Conservation (phyloP, 1,140 invertebrate species). For the Stenopsyche tienmushanensis region DNA sequence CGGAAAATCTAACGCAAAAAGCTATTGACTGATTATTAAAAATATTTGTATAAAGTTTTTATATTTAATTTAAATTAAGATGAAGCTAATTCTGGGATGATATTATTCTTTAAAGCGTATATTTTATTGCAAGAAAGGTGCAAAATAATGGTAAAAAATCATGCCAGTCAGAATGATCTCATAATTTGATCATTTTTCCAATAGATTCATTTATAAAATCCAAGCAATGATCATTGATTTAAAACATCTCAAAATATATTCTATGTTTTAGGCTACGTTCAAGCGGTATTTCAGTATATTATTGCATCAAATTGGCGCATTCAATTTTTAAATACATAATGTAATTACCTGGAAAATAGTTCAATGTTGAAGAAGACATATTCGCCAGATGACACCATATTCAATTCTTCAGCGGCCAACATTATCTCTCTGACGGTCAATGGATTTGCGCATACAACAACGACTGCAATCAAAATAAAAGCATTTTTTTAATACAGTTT, state of each 20-base stretch:
- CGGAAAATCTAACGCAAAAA: too few relatives aligned
- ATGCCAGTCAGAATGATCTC: too few relatives aligned
- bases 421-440: slow-evolving; percentile 86
- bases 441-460: slow-evolving; percentile 90
- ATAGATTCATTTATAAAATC: too few relatives aligned
- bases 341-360: slow-evolving; percentile 84
- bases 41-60: too few relatives aligned
- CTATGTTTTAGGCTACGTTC: not conserved
- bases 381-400: slow-evolving; percentile 93
- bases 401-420: slow-evolving; percentile 85
- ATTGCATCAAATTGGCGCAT: not conserved
- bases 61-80: too few relatives aligned
- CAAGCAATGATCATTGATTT: not conserved
- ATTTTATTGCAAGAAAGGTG: too few relatives aligned
- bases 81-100: too few relatives aligned
- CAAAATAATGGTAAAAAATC: too few relatives aligned
- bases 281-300: not conserved
- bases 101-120: too few relatives aligned
- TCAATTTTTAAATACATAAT: not conserved
- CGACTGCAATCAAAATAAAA: slow-evolving; percentile 71
- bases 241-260: not conserved
- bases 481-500: too few relatives aligned
- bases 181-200: too few relatives aligned
- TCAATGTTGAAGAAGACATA: slow-evolving; percentile 99
- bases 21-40: too few relatives aligned